Conservation (phyloP, 2,797 vertebrate genomes). For the Rhabdophis nuchalis region DNA sequence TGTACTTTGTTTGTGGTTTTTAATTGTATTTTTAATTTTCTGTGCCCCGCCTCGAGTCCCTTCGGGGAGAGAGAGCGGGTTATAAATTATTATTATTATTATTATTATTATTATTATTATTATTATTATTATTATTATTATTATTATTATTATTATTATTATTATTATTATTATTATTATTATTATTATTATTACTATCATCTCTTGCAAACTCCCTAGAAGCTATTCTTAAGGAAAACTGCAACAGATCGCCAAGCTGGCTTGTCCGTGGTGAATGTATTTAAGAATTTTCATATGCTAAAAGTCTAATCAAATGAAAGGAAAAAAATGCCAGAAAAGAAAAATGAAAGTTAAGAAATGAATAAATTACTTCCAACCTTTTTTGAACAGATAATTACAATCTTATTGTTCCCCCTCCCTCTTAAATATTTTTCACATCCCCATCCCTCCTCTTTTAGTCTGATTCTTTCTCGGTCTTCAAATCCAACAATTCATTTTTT, state of each 20-base stretch:
- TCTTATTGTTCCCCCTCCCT: neutral
- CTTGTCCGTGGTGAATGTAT: neutral
- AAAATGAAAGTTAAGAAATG: neutral
- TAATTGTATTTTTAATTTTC: no score
- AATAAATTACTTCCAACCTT: neutral
- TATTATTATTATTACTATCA: no score
- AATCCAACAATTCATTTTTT: neutral
- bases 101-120: no score
- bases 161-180: no score
- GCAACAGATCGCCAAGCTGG: neutral
- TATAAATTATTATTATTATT: no score
- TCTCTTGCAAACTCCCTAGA: neutral
- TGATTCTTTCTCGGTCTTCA: neutral
- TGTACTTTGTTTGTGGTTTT: no score
- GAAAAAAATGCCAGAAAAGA: neutral
- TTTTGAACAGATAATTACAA: neutral
- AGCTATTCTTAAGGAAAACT: neutral
- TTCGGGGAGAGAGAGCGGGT: no score
- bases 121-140: no score
- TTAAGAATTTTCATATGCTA: neutral
- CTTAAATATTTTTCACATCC: neutral
- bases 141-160: no score
- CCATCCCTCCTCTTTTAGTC: neutral
- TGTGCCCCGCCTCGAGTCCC: no score
- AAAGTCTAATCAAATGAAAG: neutral